These are phyloP conservation scores for Trachemys scripta DNA, from an alignment of 2,113 vertebrate species.

Conservation along the genomic window DNA sequence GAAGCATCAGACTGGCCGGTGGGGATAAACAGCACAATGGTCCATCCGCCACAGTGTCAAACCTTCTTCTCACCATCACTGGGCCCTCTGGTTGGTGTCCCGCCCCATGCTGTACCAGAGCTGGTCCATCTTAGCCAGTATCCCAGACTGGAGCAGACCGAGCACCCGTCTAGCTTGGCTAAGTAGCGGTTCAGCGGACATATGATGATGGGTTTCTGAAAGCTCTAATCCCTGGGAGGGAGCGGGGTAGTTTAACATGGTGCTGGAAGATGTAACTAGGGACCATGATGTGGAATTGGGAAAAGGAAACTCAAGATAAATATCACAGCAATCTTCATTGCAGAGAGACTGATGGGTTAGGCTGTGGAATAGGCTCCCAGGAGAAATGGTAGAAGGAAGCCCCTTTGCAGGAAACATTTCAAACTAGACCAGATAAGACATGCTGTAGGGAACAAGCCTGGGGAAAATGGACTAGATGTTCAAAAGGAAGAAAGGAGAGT, in stretches of 20 bases:
- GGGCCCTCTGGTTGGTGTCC: not conserved
- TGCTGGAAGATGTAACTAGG: not conserved
- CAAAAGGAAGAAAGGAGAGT: too few species aligned
- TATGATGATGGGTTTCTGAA: not conserved
- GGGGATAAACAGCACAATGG: not conserved
- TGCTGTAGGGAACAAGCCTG: not conserved
- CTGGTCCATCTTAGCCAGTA: not conserved
- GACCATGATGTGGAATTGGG: not conserved
- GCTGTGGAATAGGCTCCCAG: not conserved
- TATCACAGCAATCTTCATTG: not conserved
- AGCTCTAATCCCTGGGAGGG: not conserved
- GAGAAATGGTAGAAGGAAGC: not conserved
- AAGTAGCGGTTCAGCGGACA: not conserved
- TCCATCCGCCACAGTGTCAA: accelerated
- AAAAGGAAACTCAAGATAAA: not conserved
- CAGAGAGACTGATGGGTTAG: not conserved
- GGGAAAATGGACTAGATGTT: not conserved
- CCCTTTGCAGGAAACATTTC: not conserved
- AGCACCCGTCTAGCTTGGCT: not conserved
- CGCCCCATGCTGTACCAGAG: not conserved
- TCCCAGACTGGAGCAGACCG: not conserved
- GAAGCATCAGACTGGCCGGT: not conserved
- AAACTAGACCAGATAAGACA: not conserved
- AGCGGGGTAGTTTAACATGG: not conserved
- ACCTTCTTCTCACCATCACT: not conserved